Evolutionary conservation across 2,797 vertebrate genomes (phyloP).

Genomic region (Neosilurus mollespiculum): DNA sequence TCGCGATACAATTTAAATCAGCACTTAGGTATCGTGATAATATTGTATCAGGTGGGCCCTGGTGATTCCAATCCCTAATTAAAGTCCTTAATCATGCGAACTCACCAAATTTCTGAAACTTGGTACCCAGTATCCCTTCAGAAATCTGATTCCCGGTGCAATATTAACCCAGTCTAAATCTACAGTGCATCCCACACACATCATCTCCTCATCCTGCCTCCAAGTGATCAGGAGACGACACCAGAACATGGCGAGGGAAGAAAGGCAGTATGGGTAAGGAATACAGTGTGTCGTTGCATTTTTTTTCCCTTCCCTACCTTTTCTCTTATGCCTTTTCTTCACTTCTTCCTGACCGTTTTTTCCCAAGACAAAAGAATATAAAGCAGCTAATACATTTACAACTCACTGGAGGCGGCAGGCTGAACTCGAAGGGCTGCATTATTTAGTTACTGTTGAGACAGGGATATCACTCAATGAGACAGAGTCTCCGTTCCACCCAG

Average conservation of each 20-base stretch:
- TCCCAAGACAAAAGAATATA: conserved; percentile 80
- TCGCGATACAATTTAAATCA: no score
- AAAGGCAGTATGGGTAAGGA: conserved; percentile 25
- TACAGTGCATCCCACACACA: neutral
- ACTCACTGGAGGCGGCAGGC: conserved; percentile 65
- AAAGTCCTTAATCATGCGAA: no score
- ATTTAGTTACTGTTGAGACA: conserved; percentile 80
- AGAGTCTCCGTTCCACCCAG: conserved; percentile 69
- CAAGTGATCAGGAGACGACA: conserved; percentile 52
- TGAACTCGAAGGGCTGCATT: conserved; percentile 57
- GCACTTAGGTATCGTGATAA: no score
- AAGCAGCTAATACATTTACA: conserved; percentile 79
- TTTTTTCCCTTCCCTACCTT: conserved; percentile 30
- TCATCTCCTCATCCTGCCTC: conserved; percentile 1
- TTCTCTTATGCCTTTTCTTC: neutral
- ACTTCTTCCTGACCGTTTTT: conserved; percentile 60
- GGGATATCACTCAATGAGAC: conserved; percentile 81
- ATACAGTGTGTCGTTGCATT: conserved; percentile 38
- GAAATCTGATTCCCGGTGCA: conserved; percentile 19
- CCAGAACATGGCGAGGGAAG: conserved; percentile 46
- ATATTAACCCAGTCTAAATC: conserved; percentile 34
- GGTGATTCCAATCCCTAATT: no score
- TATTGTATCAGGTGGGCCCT: no score
- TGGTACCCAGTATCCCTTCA: conserved; percentile 2
- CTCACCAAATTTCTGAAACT: neutral